phyloP scores from a whole-genome alignment of 1,140 invertebrate species.

The Probaryconus sp. region DNA sequence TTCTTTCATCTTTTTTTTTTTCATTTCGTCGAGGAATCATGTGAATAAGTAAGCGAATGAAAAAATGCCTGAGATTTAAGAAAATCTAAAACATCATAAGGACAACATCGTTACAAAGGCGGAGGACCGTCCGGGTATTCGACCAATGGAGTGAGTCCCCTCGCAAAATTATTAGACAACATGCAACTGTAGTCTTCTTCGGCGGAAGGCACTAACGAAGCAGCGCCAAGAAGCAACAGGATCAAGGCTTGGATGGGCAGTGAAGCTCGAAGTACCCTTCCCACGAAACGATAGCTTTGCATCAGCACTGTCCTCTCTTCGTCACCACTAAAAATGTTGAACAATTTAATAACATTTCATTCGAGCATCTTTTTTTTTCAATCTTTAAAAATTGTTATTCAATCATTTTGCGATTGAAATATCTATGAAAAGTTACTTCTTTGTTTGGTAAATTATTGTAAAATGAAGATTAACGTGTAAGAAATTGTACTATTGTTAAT shows the following conservation, averaged over 20 bases:
- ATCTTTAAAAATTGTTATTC: neutral
- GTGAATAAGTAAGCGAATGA: constrained; percentile 9
- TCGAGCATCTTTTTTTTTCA: neutral
- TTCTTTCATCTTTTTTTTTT: constrained; percentile 9
- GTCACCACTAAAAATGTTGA: constrained; percentile 77
- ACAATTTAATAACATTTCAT: neutral
- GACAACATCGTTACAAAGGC: constrained; percentile 82
- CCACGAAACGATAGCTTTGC: constrained; percentile 88
- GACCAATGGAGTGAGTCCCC: constrained; percentile 90
- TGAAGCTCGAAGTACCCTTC: constrained; percentile 91
- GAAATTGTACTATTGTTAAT: too few species aligned
- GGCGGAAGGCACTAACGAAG: constrained; percentile 89
- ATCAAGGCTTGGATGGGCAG: constrained; percentile 94
- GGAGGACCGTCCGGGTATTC: constrained; percentile 93
- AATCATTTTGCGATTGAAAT: too few species aligned
- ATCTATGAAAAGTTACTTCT: too few species aligned
- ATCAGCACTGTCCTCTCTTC: constrained; percentile 81
- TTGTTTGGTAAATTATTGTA: too few species aligned
- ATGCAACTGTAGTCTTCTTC: constrained; percentile 92
- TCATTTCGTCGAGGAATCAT: too few species aligned
- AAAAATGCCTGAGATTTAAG: constrained; percentile 26
- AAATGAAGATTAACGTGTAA: too few species aligned
- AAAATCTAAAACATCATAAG: constrained; percentile 2
- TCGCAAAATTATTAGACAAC: constrained; percentile 88
- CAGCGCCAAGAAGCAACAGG: constrained; percentile 91